Percentiles rank a stretch among this genome's conserved stretches.
These are phyloP conservation scores for Ciconia boyciana DNA, from an alignment of 2,113 vertebrate genomes.

Conservation along the genomic window DNA sequence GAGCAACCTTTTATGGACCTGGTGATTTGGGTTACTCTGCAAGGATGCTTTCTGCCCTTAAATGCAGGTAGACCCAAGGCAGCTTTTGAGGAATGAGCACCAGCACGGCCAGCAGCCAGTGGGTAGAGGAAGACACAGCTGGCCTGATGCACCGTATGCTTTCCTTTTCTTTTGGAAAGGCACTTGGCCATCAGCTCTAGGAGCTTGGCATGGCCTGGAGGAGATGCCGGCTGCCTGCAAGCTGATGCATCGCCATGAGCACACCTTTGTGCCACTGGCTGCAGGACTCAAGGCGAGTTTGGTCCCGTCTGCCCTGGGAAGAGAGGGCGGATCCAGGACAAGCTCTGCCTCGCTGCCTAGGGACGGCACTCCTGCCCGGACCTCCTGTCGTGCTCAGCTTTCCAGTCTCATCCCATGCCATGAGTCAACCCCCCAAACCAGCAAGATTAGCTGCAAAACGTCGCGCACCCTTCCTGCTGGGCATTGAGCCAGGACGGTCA, in stretches of 20 bases:
- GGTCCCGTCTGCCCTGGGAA: neutral
- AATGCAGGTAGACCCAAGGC: neutral
- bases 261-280: neutral
- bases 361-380: neutral
- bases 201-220: neutral
- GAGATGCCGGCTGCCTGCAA: neutral
- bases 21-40: neutral
- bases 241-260: accelerated
- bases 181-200: neutral
- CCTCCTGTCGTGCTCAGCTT: neutral
- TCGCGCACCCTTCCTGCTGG: neutral
- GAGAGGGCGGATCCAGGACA: neutral
- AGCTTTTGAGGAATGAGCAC: neutral
- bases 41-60: neutral
- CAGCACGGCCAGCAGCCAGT: neutral
- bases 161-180: neutral
- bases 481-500: neutral
- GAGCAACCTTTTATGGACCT: neutral
- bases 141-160: neutral
- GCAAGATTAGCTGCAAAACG: neutral
- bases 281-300: neutral
- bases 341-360: neutral
- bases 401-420: neutral
- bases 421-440: neutral
- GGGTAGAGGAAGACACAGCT: neutral